Evolutionary conservation across 2,888 invertebrate species (phyloP).

Genomic region (Leuctra nigra): DNA sequence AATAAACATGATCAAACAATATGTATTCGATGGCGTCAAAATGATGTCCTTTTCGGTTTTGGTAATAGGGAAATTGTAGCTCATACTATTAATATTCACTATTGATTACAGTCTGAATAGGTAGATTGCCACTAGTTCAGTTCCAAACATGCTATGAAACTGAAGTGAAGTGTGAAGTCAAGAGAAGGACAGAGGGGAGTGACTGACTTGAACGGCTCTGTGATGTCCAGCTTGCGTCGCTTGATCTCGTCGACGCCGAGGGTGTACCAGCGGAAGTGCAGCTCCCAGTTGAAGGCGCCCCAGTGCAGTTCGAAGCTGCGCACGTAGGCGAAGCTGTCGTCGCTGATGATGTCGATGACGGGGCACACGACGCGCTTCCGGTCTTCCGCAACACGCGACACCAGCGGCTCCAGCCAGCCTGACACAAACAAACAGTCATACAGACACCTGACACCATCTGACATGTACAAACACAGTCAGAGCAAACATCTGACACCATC

Average conservation of each 20-base stretch:
- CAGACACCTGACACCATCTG: no score
- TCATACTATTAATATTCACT: no score
- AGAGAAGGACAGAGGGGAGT: neutral
- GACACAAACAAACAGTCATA: no score
- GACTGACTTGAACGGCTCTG: constrained; percentile 51
- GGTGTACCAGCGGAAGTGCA: constrained; percentile 86
- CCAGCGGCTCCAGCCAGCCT: constrained; percentile 73
- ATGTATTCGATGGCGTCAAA: no score
- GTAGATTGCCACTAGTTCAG: neutral
- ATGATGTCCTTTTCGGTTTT: no score
- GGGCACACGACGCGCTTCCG: constrained; percentile 66
- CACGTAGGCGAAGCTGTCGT: constrained; percentile 91
- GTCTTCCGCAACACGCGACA: constrained; percentile 57
- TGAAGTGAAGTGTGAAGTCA: no score
- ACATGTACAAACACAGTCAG: no score
- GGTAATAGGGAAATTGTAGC: no score
- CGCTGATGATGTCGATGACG: constrained; percentile 90
- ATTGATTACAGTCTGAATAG: no score
- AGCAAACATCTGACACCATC: no score
- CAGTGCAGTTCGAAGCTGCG: constrained; percentile 94
- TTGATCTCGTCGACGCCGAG: constrained; percentile 59
- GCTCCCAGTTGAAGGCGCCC: constrained; percentile 97
- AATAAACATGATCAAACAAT: no score
- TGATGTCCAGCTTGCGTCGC: constrained; percentile 54
- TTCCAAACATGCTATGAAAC: no score